Base-by-base conservation (phyloP, 2,113 vertebrate genomes). In the Rhea americana region DNA sequence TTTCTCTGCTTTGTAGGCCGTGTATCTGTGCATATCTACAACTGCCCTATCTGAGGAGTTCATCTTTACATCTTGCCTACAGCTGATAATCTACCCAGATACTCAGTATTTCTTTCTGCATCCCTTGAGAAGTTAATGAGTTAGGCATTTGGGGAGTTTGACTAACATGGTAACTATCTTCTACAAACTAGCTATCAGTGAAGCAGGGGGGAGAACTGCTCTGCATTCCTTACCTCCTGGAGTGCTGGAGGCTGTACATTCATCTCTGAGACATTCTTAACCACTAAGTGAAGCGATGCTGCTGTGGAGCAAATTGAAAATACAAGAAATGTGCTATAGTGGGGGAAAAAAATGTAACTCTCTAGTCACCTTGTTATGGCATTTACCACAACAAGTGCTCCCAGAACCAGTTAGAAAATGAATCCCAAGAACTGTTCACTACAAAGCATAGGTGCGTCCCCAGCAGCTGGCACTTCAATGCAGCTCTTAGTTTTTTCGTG, bases 361-460 rank as follows among this genome's bases (percentile, higher is more conserved):
- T 6, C 25, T 32, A 8, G 26, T 3, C 14, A 16, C 2, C 0
- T 7, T 28, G 5, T 17, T 13, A 2, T 0, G 21, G 66, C n/a
- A 12, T 3, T 58, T 21, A 0, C 62, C 51, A 2, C 19, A 3
- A 12, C 9, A 12, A 7, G 28, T 0, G 17, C 12, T 24, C 45
- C 50, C 30, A 25, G 62, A 28, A 2, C 37, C 0, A 2, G 21
- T 14, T 21, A 35, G 3, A 30, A 58, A 24, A 3, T 41, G 43
- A 1, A 0, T 4, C 8, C 26, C 84, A 1, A 8, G 10, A 41
- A 5, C 28, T 1, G 35, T 1, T 1, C 11, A 7, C 48, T n/a
- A 18, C 45, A 7, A 56, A 47, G 22, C 53, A 17, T 2, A 2
- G 11, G 20, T 2, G 1, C 16, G 0, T 7, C 1, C 5, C 13